Evolutionary conservation across 2,888 invertebrate species (phyloP).

Genomic region (Drosophila subquinaria): DNA sequence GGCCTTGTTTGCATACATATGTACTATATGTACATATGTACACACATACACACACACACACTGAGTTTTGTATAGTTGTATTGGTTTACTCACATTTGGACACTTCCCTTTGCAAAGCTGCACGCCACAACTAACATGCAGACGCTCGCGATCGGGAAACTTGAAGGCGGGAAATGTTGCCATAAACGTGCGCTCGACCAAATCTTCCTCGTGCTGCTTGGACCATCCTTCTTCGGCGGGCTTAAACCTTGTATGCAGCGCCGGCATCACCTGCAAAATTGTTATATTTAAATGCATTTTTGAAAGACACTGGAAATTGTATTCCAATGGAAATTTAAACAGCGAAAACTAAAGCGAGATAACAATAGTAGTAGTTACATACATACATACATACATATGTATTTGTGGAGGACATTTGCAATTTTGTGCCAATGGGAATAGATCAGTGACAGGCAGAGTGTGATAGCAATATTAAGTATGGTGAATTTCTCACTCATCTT

Average conservation of each 20-base stretch:
- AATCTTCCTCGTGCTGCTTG: constrained; percentile 84
- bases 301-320: not conserved
- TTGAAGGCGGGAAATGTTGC: constrained; percentile 93
- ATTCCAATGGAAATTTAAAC: not conserved
- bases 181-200: constrained; percentile 84
- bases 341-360: not conserved
- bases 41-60: not conserved
- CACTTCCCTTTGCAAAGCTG: constrained; percentile 91
- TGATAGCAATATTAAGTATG: too few relatives aligned
- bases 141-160: constrained; percentile 91
- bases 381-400: too few relatives aligned
- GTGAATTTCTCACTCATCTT: too few relatives aligned
- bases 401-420: not conserved
- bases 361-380: not conserved
- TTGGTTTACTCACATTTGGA: constrained; percentile 86
- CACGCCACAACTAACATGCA: constrained; percentile 92
- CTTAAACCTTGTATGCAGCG: constrained; percentile 80
- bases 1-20: constrained; percentile 19
- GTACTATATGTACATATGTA: constrained; percentile 1
- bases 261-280: constrained; percentile 84
- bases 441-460: too few relatives aligned
- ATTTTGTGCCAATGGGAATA: not conserved
- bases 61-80: not conserved
- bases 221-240: constrained; percentile 86
- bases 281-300: not conserved